These are phyloP conservation scores for Latrodectus geometricus DNA, from an alignment of 1,140 invertebrate genomes.

Conservation along the genomic window DNA sequence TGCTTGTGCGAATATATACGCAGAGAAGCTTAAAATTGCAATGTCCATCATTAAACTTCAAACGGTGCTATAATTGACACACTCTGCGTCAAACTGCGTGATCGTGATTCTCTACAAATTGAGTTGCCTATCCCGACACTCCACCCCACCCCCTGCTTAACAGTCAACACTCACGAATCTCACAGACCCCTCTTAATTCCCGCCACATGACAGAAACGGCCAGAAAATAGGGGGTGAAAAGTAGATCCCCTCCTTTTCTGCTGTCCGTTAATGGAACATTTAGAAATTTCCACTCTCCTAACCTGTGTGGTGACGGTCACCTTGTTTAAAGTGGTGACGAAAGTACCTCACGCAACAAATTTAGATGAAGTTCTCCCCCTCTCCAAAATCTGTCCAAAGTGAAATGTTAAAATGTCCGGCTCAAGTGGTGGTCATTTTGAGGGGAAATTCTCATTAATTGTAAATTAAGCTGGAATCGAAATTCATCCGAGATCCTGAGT, in stretches of 20 bases:
- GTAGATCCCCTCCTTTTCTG: not conserved
- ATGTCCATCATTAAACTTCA: constrained; percentile 13
- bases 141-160: constrained; percentile 16
- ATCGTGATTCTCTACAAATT: constrained; percentile 29
- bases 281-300: constrained; percentile 7
- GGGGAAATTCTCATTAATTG: too few relatives aligned
- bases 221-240: not conserved
- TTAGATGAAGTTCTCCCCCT: constrained; percentile 29
- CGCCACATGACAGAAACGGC: too few relatives aligned
- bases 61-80: constrained; percentile 17
- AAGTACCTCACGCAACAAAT: constrained; percentile 13
- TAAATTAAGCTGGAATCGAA: too few relatives aligned
- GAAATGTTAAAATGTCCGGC: too few relatives aligned
- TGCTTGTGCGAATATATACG: too few relatives aligned
- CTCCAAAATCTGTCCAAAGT: too few relatives aligned
- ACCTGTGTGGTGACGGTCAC: not conserved
- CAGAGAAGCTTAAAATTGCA: not conserved
- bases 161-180: constrained; percentile 4
- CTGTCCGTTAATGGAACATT: constrained; percentile 9
- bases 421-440: too few relatives aligned
- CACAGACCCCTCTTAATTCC: too few relatives aligned
- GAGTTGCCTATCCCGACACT: constrained; percentile 32
- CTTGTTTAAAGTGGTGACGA: constrained; percentile 27
- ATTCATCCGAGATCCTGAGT: too few relatives aligned
- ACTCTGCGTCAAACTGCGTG: constrained; percentile 16